Base-by-base conservation (phyloP, 2,888 invertebrate genomes). In the Camponotus fellah region DNA sequence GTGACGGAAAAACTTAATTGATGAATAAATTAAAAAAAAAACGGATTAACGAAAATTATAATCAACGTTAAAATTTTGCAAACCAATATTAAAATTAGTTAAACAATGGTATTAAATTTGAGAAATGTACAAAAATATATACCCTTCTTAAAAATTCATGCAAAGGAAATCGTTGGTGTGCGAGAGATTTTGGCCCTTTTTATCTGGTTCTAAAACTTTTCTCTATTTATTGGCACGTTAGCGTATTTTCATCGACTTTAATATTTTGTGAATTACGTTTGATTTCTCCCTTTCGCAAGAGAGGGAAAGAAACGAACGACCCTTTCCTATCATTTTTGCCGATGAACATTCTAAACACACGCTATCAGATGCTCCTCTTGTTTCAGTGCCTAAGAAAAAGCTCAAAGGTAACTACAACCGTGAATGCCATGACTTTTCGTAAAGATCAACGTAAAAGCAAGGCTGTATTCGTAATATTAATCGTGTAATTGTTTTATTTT, bases 331-430 rank as follows among this genome's bases (percentile, higher is more conserved):
- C 92, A 91, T 87, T 90, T 58, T 93, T 94, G 92, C 92, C 93
- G 92, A 93, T 92, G 92, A 94, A 92, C 93, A 92, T 94, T 94
- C 94, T 94, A 94, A 94, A 94, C 94, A 94, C 94, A 94, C 94
- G 94, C 94, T 94, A 94, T 94, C 94, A 94, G 94, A 94, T 94
- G 94, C 93, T 96, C 96, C 96, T 96, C 96, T 97, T 97, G 96
- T 97, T 97, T 97, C 97, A 97, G 97, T 97, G 96, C 96, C 97
- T 97, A 97, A 97, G 97, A 97, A 97, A 97, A 97, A 96, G 96
- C 96, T 96, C 95, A 96, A 96, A 96, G 96, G 96, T 96, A 96
- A 94, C 93, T 94, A 94, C 94, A 92, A 92, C 82, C 65, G 82
- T 87, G 86, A 84, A 84, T 85, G 87, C 85, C 72, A 82, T 85